Conservation (phyloP, 2,797 vertebrate genomes). For the Sternarchorhynchus goeldii region DNA sequence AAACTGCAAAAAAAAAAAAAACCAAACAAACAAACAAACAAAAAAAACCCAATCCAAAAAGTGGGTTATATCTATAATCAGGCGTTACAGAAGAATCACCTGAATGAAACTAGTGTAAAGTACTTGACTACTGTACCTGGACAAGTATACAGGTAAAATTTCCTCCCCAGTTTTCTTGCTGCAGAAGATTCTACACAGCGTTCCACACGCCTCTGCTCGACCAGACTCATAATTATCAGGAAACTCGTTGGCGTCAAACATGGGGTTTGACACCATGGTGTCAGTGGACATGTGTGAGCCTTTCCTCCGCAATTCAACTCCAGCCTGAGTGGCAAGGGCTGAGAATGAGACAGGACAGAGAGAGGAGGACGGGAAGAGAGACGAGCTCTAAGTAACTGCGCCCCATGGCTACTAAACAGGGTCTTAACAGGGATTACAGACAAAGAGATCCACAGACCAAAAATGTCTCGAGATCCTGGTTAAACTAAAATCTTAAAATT, state of each 20-base stretch:
- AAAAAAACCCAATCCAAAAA: constrained; percentile 61
- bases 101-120: too few relatives aligned
- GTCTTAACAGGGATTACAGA: constrained; percentile 53
- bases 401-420: background rate
- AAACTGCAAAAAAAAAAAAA: constrained; percentile 1
- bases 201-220: constrained; percentile 91
- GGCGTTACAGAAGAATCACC: too few relatives aligned
- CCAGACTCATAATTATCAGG: constrained; percentile 91
- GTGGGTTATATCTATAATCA: too few relatives aligned
- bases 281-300: constrained; percentile 89
- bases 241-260: constrained; percentile 85
- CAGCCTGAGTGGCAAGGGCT: constrained; percentile 86
- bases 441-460: constrained; percentile 53
- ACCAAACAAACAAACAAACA: too few relatives aligned
- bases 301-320: constrained; percentile 84
- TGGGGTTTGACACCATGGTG: constrained; percentile 84
- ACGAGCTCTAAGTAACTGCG: constrained; percentile 31
- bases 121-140: constrained; percentile 75
- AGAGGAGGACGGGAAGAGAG: background rate
- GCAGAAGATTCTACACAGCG: constrained; percentile 92
- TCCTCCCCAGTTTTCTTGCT: constrained; percentile 95
- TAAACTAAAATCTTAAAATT: background rate
- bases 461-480: background rate
- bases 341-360: constrained; percentile 63
- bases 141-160: constrained; percentile 89